These are phyloP conservation scores for Leiothrix lutea DNA, from an alignment of 2,113 vertebrate species.

Conservation along the genomic window DNA sequence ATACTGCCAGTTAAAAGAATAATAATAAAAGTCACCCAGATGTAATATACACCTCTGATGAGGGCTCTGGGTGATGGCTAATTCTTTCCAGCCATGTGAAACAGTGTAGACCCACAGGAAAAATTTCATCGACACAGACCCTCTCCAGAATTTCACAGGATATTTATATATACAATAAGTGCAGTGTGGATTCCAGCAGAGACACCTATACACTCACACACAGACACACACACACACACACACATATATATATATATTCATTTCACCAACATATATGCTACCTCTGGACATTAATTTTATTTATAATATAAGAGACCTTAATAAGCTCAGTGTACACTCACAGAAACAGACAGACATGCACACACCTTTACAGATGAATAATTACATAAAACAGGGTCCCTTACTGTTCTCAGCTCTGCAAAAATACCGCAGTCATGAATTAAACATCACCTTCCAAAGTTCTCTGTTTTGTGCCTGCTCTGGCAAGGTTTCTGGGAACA, in stretches of 20 bases:
- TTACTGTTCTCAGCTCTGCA: slow-evolving; percentile 52
- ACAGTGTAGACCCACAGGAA: not conserved
- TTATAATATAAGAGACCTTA: not conserved
- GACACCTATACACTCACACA: not conserved
- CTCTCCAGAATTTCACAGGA: not conserved
- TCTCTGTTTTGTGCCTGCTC: slow-evolving; percentile 22
- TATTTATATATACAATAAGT: not conserved
- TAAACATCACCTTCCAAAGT: slow-evolving; percentile 64
- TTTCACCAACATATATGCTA: not conserved
- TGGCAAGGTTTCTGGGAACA: slow-evolving; percentile 20
- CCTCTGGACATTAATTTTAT: not conserved
- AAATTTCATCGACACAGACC: not conserved
- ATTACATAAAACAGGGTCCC: not conserved
- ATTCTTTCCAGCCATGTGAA: not conserved
- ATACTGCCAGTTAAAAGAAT: not conserved
- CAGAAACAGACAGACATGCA: not conserved
- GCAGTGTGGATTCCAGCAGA: not conserved
- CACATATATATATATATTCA: not conserved
- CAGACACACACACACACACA: not conserved
- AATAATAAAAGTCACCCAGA: not conserved
- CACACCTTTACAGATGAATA: not conserved
- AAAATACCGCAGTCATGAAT: slow-evolving; percentile 74
- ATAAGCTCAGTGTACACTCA: not conserved
- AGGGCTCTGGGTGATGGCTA: not conserved
- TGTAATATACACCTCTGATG: not conserved